Conservation (phyloP, 2,113 vertebrate species). For the Limanda limanda region DNA sequence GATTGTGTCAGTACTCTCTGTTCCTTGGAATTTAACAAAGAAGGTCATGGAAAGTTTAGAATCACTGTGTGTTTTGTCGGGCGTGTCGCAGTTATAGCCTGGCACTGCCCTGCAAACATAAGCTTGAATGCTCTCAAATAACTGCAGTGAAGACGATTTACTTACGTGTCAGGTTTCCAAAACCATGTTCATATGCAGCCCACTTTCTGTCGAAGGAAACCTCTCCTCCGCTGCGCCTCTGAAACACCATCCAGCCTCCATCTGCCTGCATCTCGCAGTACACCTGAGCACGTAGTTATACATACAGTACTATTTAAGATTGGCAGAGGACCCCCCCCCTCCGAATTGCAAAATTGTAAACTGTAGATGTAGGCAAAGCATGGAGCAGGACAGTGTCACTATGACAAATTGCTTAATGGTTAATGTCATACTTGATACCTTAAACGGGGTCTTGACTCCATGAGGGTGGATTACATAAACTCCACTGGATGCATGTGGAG, state of each 20-base stretch:
- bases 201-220: conserved; percentile 70
- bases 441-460: conserved; percentile 28
- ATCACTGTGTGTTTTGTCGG: neutral
- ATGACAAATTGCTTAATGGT: neutral
- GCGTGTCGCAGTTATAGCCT: neutral
- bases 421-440: conserved; percentile 44
- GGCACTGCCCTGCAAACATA: neutral
- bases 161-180: conserved; percentile 65
- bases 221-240: conserved; percentile 58
- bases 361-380: neutral
- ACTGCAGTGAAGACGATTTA: too few species aligned
- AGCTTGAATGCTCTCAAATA: neutral
- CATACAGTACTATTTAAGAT: neutral
- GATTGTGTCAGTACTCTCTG: too few species aligned
- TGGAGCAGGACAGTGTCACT: too few species aligned
- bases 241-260: conserved; percentile 82
- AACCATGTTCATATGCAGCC: conserved; percentile 70
- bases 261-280: conserved; percentile 76
- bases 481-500: conserved; percentile 59
- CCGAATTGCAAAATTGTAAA: neutral
- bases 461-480: conserved; percentile 67
- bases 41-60: neutral
- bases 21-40: neutral
- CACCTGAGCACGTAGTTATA: conserved; percentile 58
- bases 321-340: neutral